Percentiles rank a stretch among this genome's conserved stretches.
These are phyloP conservation scores for Galleria mellonella DNA, from an alignment of 1,140 invertebrate genomes.

Conservation along the genomic window DNA sequence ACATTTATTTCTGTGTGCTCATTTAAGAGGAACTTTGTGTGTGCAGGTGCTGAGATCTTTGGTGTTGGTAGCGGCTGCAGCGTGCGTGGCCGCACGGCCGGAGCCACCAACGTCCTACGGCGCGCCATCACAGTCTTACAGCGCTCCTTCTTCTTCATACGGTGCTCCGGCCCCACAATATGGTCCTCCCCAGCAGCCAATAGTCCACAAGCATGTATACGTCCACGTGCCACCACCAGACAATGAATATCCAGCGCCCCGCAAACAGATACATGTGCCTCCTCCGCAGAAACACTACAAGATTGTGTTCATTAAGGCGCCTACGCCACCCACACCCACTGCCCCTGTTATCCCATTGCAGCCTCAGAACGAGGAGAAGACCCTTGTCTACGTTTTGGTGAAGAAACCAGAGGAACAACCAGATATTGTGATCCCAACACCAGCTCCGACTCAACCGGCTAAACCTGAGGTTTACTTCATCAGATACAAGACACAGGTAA, in stretches of 20 bases:
- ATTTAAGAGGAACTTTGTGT: slow-evolving; percentile 17
- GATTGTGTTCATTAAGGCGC: slow-evolving; percentile 92
- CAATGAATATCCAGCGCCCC: slow-evolving; percentile 81
- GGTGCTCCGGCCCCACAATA: slow-evolving; percentile 79
- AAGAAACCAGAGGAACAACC: slow-evolving; percentile 90
- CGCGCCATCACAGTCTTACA: slow-evolving; percentile 49
- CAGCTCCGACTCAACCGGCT: slow-evolving; percentile 85
- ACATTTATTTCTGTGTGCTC: too few relatives aligned
- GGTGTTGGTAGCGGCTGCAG: slow-evolving; percentile 44
- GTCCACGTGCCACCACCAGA: slow-evolving; percentile 90
- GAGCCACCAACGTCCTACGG: slow-evolving; percentile 62
- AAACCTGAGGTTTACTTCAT: slow-evolving; percentile 93
- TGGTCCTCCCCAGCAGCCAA: slow-evolving; percentile 83
- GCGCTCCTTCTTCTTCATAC: slow-evolving; percentile 53
- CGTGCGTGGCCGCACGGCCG: slow-evolving; percentile 49
- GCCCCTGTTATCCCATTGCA: slow-evolving; percentile 84
- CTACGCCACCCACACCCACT: slow-evolving; percentile 85
- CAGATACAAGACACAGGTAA: slow-evolving; percentile 88
- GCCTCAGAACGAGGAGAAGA: slow-evolving; percentile 90
- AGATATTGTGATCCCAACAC: slow-evolving; percentile 84
- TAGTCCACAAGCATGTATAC: slow-evolving; percentile 90
- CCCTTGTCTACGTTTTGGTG: slow-evolving; percentile 90
- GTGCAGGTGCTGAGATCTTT: slow-evolving; percentile 54
- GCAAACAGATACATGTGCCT: slow-evolving; percentile 77
- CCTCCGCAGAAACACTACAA: slow-evolving; percentile 92